phyloP scores from a whole-genome alignment of 1,140 invertebrate genomes.

The Eulimnadia texana region DNA sequence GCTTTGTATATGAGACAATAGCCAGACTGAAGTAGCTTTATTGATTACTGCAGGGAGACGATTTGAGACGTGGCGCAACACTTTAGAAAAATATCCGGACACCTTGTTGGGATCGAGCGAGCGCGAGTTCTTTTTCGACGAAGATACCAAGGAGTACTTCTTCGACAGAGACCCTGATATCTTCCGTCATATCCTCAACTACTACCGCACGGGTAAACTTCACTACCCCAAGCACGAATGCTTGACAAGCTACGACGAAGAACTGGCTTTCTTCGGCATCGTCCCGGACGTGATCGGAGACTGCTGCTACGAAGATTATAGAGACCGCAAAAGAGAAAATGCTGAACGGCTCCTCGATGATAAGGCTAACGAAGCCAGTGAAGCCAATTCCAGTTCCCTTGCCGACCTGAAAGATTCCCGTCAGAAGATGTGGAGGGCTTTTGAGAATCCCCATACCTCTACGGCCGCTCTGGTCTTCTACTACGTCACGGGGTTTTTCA shows the following conservation, averaged over 20 bases:
- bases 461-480: constrained; percentile 97
- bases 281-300: constrained; percentile 96
- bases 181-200: constrained; percentile 96
- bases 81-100: constrained; percentile 97
- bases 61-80: constrained; percentile 98
- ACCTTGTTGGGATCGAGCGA: constrained; percentile 94
- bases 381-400: constrained; percentile 41
- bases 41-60: constrained; percentile 42
- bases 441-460: constrained; percentile 97
- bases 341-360: constrained; percentile 95
- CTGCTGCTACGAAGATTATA: constrained; percentile 98
- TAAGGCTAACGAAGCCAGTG: constrained; percentile 82
- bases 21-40: background rate
- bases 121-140: constrained; percentile 98
- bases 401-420: constrained; percentile 73
- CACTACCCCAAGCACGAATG: constrained; percentile 99
- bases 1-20: background rate
- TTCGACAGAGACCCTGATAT: constrained; percentile 99
- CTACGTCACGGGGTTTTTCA: constrained; percentile 99
- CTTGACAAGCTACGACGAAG: constrained; percentile 95
- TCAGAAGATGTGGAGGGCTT: constrained; percentile 97
- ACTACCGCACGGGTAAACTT: constrained; percentile 95
- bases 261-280: constrained; percentile 97
- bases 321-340: constrained; percentile 95
- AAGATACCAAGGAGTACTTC: constrained; percentile 95